A percentile compares a stretch with the other conserved stretches of the same genome.
Conservation (phyloP, 2,888 invertebrate species). For the Subacronicta megacephala region DNA sequence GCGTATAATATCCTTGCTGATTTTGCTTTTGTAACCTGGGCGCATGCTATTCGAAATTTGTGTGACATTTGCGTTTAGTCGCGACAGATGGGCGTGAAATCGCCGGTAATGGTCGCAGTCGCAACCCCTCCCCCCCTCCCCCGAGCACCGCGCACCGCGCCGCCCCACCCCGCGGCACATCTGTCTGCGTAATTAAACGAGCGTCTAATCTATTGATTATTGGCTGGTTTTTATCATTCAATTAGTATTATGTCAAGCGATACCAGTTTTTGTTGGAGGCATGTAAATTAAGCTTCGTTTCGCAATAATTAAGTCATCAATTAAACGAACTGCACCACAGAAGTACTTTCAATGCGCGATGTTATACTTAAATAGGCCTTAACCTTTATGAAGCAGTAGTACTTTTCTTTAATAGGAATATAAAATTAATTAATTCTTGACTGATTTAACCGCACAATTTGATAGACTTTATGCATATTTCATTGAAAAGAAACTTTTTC, state of each 20-base stretch:
- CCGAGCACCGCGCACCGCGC: not conserved
- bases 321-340: not conserved
- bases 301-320: conserved; percentile 19
- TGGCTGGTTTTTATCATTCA: conserved; percentile 40
- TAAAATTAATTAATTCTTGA: not conserved
- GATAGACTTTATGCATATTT: no score
- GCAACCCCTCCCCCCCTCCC: conserved; percentile 6
- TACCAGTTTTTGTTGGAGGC: conserved; percentile 31
- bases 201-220: conserved; percentile 45
- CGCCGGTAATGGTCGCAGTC: conserved; percentile 49
- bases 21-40: not conserved
- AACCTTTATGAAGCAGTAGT: not conserved
- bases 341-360: not conserved
- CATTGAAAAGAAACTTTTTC: not conserved
- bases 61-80: conserved; percentile 37
- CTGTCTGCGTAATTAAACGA: conserved; percentile 38
- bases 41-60: conserved; percentile 5
- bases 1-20: no score
- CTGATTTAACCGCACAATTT: not conserved
- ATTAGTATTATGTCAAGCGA: conserved; percentile 46
- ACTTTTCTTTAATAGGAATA: not conserved
- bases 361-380: not conserved
- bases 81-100: conserved; percentile 72
- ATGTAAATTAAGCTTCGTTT: conserved; percentile 24
- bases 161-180: conserved; percentile 35